Conservation (phyloP, 2,888 invertebrate species). For the Anoplius nigerrimus region DNA sequence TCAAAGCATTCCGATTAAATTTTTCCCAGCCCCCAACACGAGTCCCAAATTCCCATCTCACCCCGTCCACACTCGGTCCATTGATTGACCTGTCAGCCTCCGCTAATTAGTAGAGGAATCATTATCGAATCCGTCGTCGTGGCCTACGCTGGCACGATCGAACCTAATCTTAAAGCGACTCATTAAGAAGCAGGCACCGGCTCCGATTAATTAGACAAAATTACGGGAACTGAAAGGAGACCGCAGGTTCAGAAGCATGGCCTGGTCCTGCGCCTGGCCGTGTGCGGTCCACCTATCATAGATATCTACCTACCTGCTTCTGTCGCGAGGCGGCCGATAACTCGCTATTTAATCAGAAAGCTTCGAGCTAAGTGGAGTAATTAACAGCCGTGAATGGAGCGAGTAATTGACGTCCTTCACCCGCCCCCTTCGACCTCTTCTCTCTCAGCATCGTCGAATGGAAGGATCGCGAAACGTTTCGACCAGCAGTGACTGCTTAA, state of each 20-base stretch:
- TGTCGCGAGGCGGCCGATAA: slow-evolving; percentile 10
- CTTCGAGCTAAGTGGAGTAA: slow-evolving; percentile 21
- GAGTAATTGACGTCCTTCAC: slow-evolving; percentile 15
- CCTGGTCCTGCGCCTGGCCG: neutral
- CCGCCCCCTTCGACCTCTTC: neutral
- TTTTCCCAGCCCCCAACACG: too few species aligned
- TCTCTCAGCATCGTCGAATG: neutral
- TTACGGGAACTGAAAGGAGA: slow-evolving; percentile 33
- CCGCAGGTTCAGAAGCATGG: slow-evolving; percentile 8
- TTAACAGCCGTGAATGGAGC: slow-evolving; percentile 16
- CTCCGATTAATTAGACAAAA: slow-evolving; percentile 39
- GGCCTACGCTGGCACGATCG: neutral
- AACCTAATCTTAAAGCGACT: slow-evolving; percentile 3
- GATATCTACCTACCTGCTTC: neutral
- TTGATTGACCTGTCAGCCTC: too few species aligned
- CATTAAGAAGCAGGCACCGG: slow-evolving; percentile 15
- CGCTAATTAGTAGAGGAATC: too few species aligned
- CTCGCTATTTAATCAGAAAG: slow-evolving; percentile 36
- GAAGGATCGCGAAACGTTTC: too few species aligned
- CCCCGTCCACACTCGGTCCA: too few species aligned
- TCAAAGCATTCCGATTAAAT: too few species aligned
- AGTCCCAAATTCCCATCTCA: too few species aligned
- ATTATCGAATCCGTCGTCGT: too few species aligned
- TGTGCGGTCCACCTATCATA: slow-evolving; percentile 3
- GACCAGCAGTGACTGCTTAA: too few species aligned